Base-by-base conservation (phyloP, 2,113 vertebrate species). In the Neotoma lepida region DNA sequence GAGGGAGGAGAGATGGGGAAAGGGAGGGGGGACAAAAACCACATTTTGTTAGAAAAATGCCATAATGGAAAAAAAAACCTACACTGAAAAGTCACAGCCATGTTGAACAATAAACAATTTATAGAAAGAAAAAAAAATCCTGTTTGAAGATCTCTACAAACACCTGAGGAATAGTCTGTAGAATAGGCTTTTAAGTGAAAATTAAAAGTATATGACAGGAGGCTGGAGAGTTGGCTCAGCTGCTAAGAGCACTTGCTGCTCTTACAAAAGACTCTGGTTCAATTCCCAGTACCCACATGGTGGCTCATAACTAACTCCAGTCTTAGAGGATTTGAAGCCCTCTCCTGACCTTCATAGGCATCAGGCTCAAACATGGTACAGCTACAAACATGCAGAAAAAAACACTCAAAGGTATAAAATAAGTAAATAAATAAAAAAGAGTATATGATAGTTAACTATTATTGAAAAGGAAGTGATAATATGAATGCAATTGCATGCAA, bases 181-280 rank as follows among this genome's bases (percentile, higher is more conserved):
- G n/a, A 54, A 89, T 56, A 84, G 46, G 63, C 10, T 66, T 89
- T 70, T 78, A 93, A 73, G 30, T 49, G n/a, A 96, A 93, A 91
- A 95, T 61, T 18, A 80, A 96, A 94, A 18, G 14, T 78, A 90
- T 2, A 58, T 49, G 89, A 92, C 2, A 94, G 58, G n/a, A n/a
- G n/a, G n/a, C n/a, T n/a, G n/a, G n/a, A n/a, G n/a, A n/a, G n/a
- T n/a, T n/a, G n/a, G n/a, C n/a, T n/a, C n/a, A n/a, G n/a, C n/a
- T n/a, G n/a, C n/a, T n/a, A n/a, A n/a, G n/a, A n/a, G n/a, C n/a
- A n/a, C n/a, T n/a, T n/a, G n/a, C n/a, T n/a, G n/a, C n/a, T n/a
- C n/a, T n/a, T n/a, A n/a, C n/a, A n/a, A n/a, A n/a, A n/a, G n/a
- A n/a, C n/a, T n/a, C n/a, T n/a, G n/a, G n/a, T n/a, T n/a, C n/a